phyloP scores from a whole-genome alignment of 2,888 invertebrate species.

The Alloplasta piceator region DNA sequence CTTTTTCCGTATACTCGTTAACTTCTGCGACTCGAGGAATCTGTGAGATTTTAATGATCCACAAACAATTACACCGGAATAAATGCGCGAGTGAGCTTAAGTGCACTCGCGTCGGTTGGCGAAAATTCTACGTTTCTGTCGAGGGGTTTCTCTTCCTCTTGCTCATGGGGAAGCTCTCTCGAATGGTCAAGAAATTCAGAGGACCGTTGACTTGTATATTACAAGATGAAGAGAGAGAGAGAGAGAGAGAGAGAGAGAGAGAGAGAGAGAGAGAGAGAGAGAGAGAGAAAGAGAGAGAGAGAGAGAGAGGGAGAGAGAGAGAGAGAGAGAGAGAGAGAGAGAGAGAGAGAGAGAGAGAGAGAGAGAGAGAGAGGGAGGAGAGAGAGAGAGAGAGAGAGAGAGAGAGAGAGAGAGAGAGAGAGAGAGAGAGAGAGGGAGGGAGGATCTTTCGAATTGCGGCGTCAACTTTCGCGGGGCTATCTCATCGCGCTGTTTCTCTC shows the following conservation, averaged over 20 bases:
- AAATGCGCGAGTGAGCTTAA: constrained; percentile 23
- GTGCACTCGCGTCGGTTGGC: neutral
- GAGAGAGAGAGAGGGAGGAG: neutral
- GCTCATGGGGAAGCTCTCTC: neutral
- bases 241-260: constrained; percentile 37
- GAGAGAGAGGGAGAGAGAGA: constrained; percentile 35
- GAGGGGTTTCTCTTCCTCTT: neutral
- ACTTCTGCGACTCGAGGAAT: constrained; percentile 27
- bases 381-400: neutral
- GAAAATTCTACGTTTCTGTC: neutral
- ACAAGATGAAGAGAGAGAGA: neutral
- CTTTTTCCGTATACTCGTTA: neutral
- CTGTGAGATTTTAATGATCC: constrained; percentile 53
- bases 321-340: constrained; percentile 37
- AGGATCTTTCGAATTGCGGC: constrained; percentile 46
- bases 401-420: too few relatives aligned
- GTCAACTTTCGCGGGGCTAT: constrained; percentile 70
- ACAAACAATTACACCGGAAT: constrained; percentile 21
- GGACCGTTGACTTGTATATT: neutral
- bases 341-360: constrained; percentile 34
- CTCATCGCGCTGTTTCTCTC: constrained; percentile 21
- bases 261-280: constrained; percentile 37
- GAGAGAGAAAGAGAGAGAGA: constrained; percentile 36
- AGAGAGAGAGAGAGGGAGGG: constrained; percentile 27
- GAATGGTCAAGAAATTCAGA: neutral